Base-by-base conservation (phyloP, 2,888 invertebrate species). In the Gonocerus acuteangulatus region DNA sequence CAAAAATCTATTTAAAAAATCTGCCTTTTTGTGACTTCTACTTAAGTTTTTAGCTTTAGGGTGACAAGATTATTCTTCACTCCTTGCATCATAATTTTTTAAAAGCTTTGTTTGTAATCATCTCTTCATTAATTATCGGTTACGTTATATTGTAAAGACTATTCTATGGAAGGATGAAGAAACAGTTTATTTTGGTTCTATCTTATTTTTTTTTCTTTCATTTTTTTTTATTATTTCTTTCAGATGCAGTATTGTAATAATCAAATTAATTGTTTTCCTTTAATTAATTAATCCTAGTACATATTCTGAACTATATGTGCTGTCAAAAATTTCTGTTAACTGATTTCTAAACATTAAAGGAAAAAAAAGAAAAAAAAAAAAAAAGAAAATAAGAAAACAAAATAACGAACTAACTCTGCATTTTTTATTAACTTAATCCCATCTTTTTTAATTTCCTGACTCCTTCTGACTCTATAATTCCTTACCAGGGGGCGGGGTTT, bases 331-430 rank as follows among this genome's bases (percentile, higher is more conserved):
- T 27, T 13, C 15, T 39, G 39, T 39, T 39, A 39, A 9, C 7
- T 15, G 36, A 34, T 52, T 54, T 42, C 19, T 19, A 42, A 15
- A 54, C 36, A 19, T 19, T 19, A 51, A 51, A 51, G 32, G 21
- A 16, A 42, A 42, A 42, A 52, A 39, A 18, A 54, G n/a, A 19
- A 22, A 32, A 49, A 9, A 32, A 2, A 27, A 49, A 34, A 52
- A 34, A 52, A 54, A 54, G 42, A 42, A 39, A 39, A 54, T 42
- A 54, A 54, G 54, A 54, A 42, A 23, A 42, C 54, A 54, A 54
- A 54, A 54, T 54, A 54, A 54, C 54, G 42, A 54, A 54, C 54
- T 54, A 54, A 54, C 54, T 54, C 42, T 54, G 54, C 21, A 34
- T 47, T 54, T 32, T 54, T 54, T 54, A 54, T 54, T 54, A 54